Evolutionary conservation across 1,140 invertebrate species (phyloP).

Genomic region (Bombus terrestris): DNA sequence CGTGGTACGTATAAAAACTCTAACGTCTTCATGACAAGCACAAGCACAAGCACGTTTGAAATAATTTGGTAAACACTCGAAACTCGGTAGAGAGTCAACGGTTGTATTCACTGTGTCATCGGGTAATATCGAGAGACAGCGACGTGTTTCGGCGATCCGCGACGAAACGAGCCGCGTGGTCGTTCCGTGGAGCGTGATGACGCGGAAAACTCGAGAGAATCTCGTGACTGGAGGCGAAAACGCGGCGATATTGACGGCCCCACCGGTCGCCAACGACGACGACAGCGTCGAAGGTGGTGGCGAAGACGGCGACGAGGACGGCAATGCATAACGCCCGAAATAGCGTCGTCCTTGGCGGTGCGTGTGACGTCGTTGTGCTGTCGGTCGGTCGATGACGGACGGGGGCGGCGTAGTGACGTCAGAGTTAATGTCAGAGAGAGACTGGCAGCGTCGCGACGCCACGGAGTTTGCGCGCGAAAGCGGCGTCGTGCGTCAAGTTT

Average conservation of each 20-base stretch:
- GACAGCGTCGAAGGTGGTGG: conserved; percentile 56
- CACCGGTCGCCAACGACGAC: conserved; percentile 33
- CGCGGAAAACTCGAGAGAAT: conserved; percentile 38
- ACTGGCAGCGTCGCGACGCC: conserved; percentile 49
- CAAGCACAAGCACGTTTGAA: background rate
- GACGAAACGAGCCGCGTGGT: conserved; percentile 4
- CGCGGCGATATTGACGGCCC: conserved; percentile 10
- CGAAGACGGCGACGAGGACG: conserved; percentile 61
- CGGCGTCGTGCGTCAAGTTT: conserved; percentile 41
- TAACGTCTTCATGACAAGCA: background rate
- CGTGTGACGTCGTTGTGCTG: conserved; percentile 73
- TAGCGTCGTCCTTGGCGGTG: conserved; percentile 77
- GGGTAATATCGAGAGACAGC: background rate
- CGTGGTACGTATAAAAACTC: background rate
- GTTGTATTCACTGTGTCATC: conserved; percentile 21
- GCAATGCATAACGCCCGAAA: conserved; percentile 71
- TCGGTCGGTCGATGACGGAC: conserved; percentile 79
- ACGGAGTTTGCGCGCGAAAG: conserved; percentile 57
- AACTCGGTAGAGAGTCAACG: background rate
- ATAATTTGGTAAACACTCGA: conserved; percentile 41
- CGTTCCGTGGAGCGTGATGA: conserved; percentile 13
- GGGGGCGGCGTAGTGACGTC: conserved; percentile 79
- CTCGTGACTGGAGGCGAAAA: conserved; percentile 7
- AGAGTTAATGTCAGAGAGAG: conserved; percentile 58
- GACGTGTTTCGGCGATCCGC: conserved; percentile 6